phyloP scores from a whole-genome alignment of 2,888 invertebrate genomes.

The Lasioglossum morio region DNA sequence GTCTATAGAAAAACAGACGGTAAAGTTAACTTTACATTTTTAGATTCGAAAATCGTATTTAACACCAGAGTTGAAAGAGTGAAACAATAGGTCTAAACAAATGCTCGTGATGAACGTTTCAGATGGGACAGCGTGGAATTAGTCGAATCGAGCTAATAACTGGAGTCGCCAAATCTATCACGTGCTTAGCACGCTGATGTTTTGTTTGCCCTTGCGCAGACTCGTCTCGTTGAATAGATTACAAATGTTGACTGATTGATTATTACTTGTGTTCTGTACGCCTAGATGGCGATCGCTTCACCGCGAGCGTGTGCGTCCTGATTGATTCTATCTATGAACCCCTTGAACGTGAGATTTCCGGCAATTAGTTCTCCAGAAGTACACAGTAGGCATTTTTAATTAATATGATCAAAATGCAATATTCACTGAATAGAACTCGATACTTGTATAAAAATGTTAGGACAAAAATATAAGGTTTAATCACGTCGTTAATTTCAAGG shows the following conservation, averaged over 20 bases:
- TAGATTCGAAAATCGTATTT: background rate
- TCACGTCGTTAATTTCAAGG: background rate
- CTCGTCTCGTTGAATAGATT: slow-evolving; percentile 7
- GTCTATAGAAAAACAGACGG: no score
- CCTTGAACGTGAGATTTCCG: background rate
- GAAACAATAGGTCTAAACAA: background rate
- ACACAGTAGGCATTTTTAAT: background rate
- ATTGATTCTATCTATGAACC: background rate
- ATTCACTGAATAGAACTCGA: background rate
- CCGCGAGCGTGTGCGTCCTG: background rate
- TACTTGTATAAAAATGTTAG: background rate
- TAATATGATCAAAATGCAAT: background rate
- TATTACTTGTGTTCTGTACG: background rate
- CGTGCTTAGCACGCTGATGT: background rate
- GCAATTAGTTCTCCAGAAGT: background rate
- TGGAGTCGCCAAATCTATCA: background rate
- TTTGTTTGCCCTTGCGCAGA: background rate
- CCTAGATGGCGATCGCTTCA: background rate
- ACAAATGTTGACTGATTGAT: slow-evolving; percentile 13
- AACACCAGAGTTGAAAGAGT: background rate
- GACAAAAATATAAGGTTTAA: background rate
- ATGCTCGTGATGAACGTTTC: background rate
- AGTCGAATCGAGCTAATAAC: background rate
- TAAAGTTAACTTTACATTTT: background rate
- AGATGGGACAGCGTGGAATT: background rate